Evolutionary conservation across 1,140 invertebrate species (phyloP), one percentile per base, ranked within the genome.

Genomic region (Lerema accius): DNA sequence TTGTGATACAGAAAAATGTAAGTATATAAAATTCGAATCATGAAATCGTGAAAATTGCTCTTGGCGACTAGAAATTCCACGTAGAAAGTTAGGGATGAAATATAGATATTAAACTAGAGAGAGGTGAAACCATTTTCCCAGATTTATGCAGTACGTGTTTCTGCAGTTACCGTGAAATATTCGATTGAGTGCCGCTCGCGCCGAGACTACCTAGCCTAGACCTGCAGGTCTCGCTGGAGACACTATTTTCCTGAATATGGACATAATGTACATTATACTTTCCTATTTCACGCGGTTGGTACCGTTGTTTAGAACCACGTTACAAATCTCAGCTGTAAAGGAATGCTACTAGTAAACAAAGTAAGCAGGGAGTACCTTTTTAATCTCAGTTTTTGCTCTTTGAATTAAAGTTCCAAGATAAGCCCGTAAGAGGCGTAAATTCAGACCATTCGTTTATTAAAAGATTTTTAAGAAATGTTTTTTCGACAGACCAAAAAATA

Each of bases 341-440:
- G n/a, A n/a, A n/a, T 13, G 58, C 14, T 49, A 19, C 3, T 43
- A n/a, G 4, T 50, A 0, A 32, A 62, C 11, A n/a, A n/a, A n/a
- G n/a, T n/a, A n/a, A n/a, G n/a, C n/a, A n/a, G n/a, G n/a, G n/a
- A n/a, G n/a, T n/a, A n/a, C n/a, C n/a, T n/a, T n/a, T n/a, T n/a
- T n/a, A n/a, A n/a, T n/a, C n/a, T n/a, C n/a, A n/a, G n/a, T n/a
- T n/a, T n/a, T n/a, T n/a, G n/a, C n/a, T n/a, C n/a, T n/a, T n/a
- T n/a, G n/a, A n/a, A n/a, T n/a, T n/a, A n/a, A n/a, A n/a, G n/a
- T n/a, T n/a, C n/a, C n/a, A n/a, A n/a, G n/a, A n/a, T n/a, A n/a
- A n/a, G n/a, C n/a, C n/a, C n/a, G n/a, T n/a, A n/a, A n/a, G n/a
- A n/a, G n/a, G n/a, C n/a, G n/a, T n/a, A n/a, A n/a, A n/a, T n/a